These are phyloP conservation scores for Thalassarche chlororhynchos DNA, from an alignment of 2,113 vertebrate genomes.

Conservation along the genomic window DNA sequence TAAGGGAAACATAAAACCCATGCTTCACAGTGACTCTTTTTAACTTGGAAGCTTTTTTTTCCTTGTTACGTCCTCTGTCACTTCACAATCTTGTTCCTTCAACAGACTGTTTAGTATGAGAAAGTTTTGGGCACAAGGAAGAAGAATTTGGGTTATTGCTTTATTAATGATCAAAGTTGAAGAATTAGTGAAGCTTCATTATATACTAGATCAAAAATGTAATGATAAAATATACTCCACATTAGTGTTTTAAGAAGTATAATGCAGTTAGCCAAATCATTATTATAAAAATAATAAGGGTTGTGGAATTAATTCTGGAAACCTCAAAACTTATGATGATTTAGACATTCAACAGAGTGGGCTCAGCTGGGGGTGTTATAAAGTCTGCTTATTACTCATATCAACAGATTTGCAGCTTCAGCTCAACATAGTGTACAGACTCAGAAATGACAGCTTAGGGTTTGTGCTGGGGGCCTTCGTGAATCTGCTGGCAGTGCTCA, in stretches of 20 bases:
- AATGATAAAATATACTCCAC: background rate
- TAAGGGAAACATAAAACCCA: background rate
- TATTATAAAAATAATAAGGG: background rate
- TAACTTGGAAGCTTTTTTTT: background rate
- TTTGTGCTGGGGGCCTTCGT: background rate
- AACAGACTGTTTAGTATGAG: background rate
- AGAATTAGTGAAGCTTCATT: background rate
- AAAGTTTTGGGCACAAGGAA: background rate
- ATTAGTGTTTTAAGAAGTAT: background rate
- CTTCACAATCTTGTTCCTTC: background rate
- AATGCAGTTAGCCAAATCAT: background rate
- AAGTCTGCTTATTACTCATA: background rate
- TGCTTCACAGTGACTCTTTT: background rate
- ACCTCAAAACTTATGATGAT: background rate
- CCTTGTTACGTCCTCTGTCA: background rate
- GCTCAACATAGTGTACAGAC: background rate
- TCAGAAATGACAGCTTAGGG: background rate
- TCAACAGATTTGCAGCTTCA: background rate
- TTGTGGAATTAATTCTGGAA: background rate
- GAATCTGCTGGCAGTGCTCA: background rate
- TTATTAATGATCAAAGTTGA: background rate
- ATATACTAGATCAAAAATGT: background rate
- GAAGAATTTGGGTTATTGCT: background rate
- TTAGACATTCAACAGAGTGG: background rate
- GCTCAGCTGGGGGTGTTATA: background rate